These are phyloP conservation scores for Montipora capricornis DNA, from an alignment of 64 coral and sea anemone genomes.

Conservation along the genomic window DNA sequence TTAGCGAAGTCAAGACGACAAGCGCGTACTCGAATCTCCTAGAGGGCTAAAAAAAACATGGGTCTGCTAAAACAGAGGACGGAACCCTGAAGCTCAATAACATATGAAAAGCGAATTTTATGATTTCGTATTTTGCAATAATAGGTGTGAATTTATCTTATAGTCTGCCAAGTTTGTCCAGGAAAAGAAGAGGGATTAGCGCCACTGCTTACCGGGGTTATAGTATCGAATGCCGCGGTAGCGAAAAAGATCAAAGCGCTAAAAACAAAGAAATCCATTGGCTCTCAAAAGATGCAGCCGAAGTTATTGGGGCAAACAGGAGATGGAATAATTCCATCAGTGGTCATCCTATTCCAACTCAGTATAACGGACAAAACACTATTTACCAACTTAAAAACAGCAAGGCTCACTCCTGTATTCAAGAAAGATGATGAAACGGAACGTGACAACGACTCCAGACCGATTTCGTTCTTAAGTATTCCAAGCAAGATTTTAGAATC, in stretches of 20 bases:
- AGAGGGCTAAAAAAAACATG: neutral
- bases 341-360: no score
- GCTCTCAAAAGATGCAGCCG: neutral
- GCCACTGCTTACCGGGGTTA: neutral
- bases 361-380: no score
- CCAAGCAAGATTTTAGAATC: no score
- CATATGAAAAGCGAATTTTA: neutral
- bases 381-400: no score
- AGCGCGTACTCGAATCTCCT: no score
- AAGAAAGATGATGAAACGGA: no score
- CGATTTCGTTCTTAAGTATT: no score
- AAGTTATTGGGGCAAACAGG: neutral
- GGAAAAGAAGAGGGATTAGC: neutral
- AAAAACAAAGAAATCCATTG: neutral
- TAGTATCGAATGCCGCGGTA: neutral
- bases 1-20: no score
- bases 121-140: neutral
- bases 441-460: no score
- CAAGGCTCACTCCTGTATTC: no score
- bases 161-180: neutral
- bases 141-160: neutral
- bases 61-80: neutral
- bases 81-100: neutral
- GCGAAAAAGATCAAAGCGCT: neutral
- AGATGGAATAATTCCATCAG: neutral